A percentile compares a stretch with the other conserved stretches of the same genome.
Evolutionary conservation across 2,113 vertebrate species (phyloP).

Genomic region (Lathamus discolor): DNA sequence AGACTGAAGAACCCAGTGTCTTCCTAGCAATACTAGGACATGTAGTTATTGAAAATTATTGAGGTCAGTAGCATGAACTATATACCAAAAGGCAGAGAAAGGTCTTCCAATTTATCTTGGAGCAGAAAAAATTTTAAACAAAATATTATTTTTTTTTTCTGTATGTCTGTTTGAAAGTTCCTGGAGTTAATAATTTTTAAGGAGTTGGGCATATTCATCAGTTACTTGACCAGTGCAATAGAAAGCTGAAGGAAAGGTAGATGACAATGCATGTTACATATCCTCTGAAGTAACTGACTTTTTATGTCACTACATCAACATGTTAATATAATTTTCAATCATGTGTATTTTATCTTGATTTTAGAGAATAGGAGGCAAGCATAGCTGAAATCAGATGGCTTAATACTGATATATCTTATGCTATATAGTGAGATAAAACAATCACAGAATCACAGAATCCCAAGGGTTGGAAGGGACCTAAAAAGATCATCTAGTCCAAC

Average conservation of each 20-base stretch:
- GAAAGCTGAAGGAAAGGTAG: background rate
- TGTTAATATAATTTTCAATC: background rate
- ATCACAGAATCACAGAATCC: no score
- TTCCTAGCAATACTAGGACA: background rate
- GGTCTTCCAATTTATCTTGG: background rate
- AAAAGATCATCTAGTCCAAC: no score
- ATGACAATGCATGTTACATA: background rate
- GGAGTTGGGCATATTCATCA: accelerated
- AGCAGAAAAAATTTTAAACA: background rate
- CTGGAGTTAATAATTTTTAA: background rate
- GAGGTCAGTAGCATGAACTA: background rate
- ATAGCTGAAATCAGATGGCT: background rate
- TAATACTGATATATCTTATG: background rate
- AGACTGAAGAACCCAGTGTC: background rate
- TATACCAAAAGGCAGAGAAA: background rate
- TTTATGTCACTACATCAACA: background rate
- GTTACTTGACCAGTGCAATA: background rate
- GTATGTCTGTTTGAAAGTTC: background rate
- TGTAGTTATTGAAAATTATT: background rate
- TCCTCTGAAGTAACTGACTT: background rate
- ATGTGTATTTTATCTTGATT: background rate
- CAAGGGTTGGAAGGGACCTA: no score
- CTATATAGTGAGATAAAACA: background rate
- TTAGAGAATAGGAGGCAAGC: background rate
- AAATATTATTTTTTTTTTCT: background rate